phyloP scores from a whole-genome alignment of 2,888 invertebrate species.

The Tetheella fluctuosa region DNA sequence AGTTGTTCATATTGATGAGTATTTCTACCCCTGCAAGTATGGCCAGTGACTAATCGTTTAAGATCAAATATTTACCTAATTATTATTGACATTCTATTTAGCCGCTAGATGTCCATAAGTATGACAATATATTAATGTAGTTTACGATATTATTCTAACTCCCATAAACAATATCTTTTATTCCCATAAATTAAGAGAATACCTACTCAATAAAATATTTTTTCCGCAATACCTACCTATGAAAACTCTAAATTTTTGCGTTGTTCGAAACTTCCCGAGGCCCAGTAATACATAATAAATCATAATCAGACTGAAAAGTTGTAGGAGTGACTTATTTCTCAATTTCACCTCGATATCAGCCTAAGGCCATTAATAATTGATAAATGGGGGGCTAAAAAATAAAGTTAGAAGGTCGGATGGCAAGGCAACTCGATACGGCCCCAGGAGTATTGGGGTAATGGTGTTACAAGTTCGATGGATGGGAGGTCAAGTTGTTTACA shows the following conservation, averaged over 20 bases:
- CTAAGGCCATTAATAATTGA: constrained; percentile 51
- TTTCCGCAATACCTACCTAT: background rate
- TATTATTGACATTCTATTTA: too few species aligned
- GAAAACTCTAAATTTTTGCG: constrained; percentile 26
- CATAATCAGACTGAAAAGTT: constrained; percentile 56
- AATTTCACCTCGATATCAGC: constrained; percentile 52
- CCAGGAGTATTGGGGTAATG: constrained; percentile 14
- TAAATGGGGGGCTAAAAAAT: constrained; percentile 53
- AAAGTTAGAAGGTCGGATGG: constrained; percentile 21
- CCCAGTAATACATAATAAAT: constrained; percentile 51
- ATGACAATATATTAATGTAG: too few species aligned
- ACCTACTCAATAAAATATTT: background rate
- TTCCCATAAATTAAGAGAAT: too few species aligned
- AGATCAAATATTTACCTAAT: too few species aligned
- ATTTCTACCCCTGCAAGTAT: too few species aligned
- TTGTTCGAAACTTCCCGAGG: constrained; percentile 25
- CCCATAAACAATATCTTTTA: too few species aligned
- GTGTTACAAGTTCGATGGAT: constrained; percentile 11
- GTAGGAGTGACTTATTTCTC: constrained; percentile 58
- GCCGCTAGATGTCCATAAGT: too few species aligned
- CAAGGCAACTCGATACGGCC: constrained; percentile 16
- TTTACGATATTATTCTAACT: too few species aligned
- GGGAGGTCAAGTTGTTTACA: constrained; percentile 13
- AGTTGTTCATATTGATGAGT: too few species aligned
- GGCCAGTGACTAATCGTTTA: too few species aligned